phyloP scores from a whole-genome alignment of 2,797 vertebrate genomes.

The Gambelia wislizenii region DNA sequence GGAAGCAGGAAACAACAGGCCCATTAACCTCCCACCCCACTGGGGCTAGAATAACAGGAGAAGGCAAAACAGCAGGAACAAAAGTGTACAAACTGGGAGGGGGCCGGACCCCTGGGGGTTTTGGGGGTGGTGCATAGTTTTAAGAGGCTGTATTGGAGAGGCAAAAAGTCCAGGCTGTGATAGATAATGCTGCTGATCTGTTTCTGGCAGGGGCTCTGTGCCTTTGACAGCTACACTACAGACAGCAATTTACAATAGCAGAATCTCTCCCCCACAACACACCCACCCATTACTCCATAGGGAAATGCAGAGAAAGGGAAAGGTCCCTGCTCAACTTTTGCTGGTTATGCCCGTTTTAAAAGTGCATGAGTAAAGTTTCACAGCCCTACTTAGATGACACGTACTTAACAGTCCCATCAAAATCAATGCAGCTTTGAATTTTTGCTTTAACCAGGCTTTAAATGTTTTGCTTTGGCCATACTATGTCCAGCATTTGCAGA shows the following conservation, averaged over 20 bases:
- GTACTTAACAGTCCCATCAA: neutral
- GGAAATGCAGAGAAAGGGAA: neutral
- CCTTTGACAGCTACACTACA: neutral
- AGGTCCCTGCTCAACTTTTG: neutral
- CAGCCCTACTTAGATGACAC: neutral
- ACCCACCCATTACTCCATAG: neutral
- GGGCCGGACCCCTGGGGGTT: neutral
- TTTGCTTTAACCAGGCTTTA: no score
- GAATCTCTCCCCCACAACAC: neutral
- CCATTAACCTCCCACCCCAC: conserved; percentile 39
- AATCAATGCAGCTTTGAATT: neutral
- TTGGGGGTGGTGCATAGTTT: neutral
- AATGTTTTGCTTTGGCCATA: neutral
- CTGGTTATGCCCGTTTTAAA: neutral
- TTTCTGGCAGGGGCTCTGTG: neutral
- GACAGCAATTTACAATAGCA: neutral
- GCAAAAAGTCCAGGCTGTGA: neutral
- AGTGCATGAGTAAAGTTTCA: neutral
- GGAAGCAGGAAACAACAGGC: conserved; percentile 44
- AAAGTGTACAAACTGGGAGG: neutral
- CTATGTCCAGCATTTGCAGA: no score
- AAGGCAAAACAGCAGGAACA: conserved; percentile 42
- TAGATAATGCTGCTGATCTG: neutral
- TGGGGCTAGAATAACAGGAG: conserved; percentile 40
- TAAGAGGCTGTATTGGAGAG: neutral